Evolutionary conservation across 2,113 vertebrate species (phyloP), one percentile per base, ranked within the genome.

Genomic region (Apistogramma diplotaenia): DNA sequence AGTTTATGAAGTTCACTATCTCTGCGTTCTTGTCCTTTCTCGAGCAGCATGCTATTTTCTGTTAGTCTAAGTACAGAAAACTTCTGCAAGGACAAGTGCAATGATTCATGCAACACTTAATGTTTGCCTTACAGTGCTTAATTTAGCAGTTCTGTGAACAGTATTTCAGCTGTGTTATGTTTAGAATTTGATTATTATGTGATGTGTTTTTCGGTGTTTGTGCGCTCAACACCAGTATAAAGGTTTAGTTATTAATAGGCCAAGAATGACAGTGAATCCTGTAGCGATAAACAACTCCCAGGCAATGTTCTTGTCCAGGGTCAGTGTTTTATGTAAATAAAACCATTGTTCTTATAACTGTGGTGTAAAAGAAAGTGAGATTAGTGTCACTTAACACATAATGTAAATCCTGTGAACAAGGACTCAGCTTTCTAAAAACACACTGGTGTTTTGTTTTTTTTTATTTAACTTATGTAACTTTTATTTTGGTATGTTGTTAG

Each of bases 81-180:
- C 40, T 29, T 16, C 62, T 67, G 16, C 62, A 67, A 67, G 37
- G 9, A 49, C 37, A 67, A 19, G 16, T 67, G 62, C 62, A 70
- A 29, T 4, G 25, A 49, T 29, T 70, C 40, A 13, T 70, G 25
- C 27, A 11, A 70, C 62, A 49, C 8, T 70, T 70, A 70, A 12
- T 29, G 23, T 49, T 70, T 70, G 16, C 16, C 23, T 19, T 49
- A 16, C 37, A 19, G 3, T 29, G 23, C 16, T 67, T 27, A 67
- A 67, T 19, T 67, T 49, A 49, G 40, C 49, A 8, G 8, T 49
- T 29, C 15, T 70, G 15, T 29, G 0, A 43, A 16, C 62, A 49
- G 19, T 25, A 49, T 10, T 49, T 70, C 40, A 67, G 40, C 19
- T 7, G 10, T 46, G 62, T 65, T 4, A 0, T 62, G n/a, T 40